Evolutionary conservation across 2,113 vertebrate genomes (phyloP).

Genomic region (Hemicordylus capensis): DNA sequence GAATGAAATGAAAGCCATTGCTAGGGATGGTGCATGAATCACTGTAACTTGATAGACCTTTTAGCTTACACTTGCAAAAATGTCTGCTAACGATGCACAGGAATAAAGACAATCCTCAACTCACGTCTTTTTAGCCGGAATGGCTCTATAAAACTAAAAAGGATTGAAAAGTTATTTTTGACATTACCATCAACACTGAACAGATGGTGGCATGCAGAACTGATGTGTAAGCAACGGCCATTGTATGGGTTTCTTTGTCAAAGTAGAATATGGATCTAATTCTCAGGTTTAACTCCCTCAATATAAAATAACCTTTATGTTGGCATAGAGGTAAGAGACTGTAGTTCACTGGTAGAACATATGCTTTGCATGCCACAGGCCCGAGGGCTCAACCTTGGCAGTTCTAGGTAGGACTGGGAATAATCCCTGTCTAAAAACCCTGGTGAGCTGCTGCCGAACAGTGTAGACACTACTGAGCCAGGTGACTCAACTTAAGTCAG

Average conservation of each 20-base stretch:
- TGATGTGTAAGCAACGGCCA: neutral
- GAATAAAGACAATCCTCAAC: neutral
- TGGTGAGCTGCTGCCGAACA: too few species aligned
- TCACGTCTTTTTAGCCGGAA: neutral
- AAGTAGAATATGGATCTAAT: neutral
- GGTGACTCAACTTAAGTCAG: neutral
- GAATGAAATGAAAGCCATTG: neutral
- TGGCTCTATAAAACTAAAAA: neutral
- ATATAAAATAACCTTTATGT: neutral
- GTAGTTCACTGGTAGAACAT: too few species aligned
- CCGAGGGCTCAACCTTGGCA: too few species aligned
- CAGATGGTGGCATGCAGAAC: neutral
- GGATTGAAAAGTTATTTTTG: neutral
- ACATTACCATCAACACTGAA: neutral
- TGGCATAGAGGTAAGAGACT: neutral
- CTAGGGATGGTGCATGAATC: neutral
- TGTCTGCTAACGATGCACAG: neutral
- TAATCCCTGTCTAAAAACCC: too few species aligned
- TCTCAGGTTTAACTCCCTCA: neutral
- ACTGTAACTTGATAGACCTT: neutral
- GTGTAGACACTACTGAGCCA: too few species aligned
- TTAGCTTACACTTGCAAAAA: neutral
- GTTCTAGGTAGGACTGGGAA: too few species aligned
- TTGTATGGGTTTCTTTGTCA: neutral
- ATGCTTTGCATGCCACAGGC: too few species aligned